Conservation (phyloP, 2,113 vertebrate genomes). For the Nannobrachium achirus region DNA sequence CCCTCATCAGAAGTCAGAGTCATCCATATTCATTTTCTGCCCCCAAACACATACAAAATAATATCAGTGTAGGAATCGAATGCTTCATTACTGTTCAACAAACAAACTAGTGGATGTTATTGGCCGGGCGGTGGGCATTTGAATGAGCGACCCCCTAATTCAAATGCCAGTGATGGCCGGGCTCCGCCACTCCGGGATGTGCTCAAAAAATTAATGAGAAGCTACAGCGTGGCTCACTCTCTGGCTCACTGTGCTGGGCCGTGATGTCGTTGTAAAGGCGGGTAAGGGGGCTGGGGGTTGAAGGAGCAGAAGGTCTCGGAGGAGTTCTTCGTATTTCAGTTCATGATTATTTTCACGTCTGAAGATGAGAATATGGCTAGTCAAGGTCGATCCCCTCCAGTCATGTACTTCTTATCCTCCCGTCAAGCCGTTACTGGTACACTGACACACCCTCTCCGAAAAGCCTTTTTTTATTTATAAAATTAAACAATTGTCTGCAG, state of each 20-base stretch:
- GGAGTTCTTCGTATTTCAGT: background rate
- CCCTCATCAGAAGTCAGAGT: background rate
- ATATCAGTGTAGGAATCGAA: slow-evolving; percentile 36
- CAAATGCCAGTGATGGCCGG: slow-evolving; percentile 5
- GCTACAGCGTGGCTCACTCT: background rate
- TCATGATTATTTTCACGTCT: slow-evolving; percentile 46
- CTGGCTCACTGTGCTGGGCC: slow-evolving; percentile 37
- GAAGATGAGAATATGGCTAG: slow-evolving; percentile 31
- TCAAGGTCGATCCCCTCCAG: slow-evolving; percentile 56
- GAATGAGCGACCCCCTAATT: slow-evolving; percentile 43
- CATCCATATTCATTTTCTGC: slow-evolving; percentile 27
- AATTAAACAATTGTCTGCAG: background rate
- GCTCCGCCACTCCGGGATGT: slow-evolving; percentile 1
- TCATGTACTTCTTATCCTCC: slow-evolving; percentile 27
- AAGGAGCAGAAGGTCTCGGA: slow-evolving; percentile 3
- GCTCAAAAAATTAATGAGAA: background rate
- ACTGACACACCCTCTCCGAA: background rate
- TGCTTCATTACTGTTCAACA: slow-evolving; percentile 46
- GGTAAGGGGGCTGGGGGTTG: slow-evolving; percentile 1
- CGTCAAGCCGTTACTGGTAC: slow-evolving; percentile 15
- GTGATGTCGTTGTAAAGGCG: slow-evolving; percentile 13
- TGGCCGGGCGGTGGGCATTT: slow-evolving; percentile 26
- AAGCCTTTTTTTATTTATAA: slow-evolving; percentile 12
- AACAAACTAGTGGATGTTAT: slow-evolving; percentile 53
- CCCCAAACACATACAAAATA: slow-evolving; percentile 41